Percentiles rank a stretch among this genome's conserved stretches.
phyloP scores from a whole-genome alignment of 2,113 vertebrate species.

The Podarcis muralis region DNA sequence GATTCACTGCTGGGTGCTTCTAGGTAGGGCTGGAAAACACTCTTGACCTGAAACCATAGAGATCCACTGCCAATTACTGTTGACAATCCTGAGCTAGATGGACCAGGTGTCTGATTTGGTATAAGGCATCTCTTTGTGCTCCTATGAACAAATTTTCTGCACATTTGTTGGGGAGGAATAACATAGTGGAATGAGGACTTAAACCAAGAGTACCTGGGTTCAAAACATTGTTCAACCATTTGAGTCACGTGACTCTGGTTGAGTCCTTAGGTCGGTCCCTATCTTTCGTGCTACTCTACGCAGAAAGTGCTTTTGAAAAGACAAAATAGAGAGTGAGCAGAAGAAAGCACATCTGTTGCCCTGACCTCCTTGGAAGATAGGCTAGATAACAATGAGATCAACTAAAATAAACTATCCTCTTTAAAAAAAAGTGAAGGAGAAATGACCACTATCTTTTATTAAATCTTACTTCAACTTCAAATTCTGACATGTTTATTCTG shows the following conservation, averaged over 20 bases:
- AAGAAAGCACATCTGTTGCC: neutral
- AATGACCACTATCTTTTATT: neutral
- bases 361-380: neutral
- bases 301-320: neutral
- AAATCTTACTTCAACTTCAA: slow-evolving; percentile 15
- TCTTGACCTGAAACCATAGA: too few species aligned
- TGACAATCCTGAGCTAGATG: too few species aligned
- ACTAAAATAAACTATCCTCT: neutral
- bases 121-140: too few species aligned
- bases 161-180: neutral
- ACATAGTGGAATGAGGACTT: neutral
- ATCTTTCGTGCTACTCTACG: neutral
- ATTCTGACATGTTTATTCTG: neutral
- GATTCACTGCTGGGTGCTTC: too few species aligned
- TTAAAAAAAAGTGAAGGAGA: neutral
- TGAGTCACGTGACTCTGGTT: too few species aligned
- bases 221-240: neutral
- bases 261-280: neutral
- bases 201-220: neutral
- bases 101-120: too few species aligned
- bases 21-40: too few species aligned
- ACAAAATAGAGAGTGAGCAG: neutral
- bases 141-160: neutral
- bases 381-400: neutral
- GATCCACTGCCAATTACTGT: too few species aligned